Evolutionary conservation across 2,113 vertebrate species (phyloP), one percentile per base, ranked within the genome.

Genomic region (Isurus oxyrinchus): DNA sequence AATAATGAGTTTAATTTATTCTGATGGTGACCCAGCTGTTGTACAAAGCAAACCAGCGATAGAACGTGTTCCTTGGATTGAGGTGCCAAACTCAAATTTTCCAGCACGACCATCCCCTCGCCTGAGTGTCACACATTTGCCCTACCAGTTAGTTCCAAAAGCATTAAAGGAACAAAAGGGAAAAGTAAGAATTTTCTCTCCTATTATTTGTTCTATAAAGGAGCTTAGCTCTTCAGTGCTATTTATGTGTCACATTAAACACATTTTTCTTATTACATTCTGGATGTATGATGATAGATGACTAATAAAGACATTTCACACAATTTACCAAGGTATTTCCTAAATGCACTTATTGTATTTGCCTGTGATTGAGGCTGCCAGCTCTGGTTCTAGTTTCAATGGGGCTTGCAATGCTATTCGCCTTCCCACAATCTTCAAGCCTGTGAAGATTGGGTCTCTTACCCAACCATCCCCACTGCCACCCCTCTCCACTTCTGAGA

Each of bases 1-100:
- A n/a, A 97, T 98, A 96, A 8, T 98, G 96, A 97, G 96, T 72
- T 95, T 97, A 88, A 97, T 98, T 96, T 96, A 97, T 79, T 96
- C 97, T 96, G 97, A 98, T 96, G 97, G 96, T 16, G 96, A 98
- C 84, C 96, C 96, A 2, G 96, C 97, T 3, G 96, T 91, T 96
- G 97, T 96, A 81, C 97, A 97, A 96, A 25, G 87, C 1, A 5
- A 96, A 27, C 0, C 72, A 0, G 88, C 2, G 0, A 0, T 93
- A 0, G 1, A 96, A 0, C 97, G 97, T 96, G 57, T 49, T 6
- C 97, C 97, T 21, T 97, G 96, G 96, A 81, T 97, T 69, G 97
- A 97, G 0, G 0, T 13, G 0, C 0, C 1, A 25, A 1, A 96
- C 0, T 0, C 0, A 6, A 96, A 97, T 95, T 97, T 57, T 27